Conservation (phyloP, 2,797 vertebrate species). For the Macropodus opercularis region DNA sequence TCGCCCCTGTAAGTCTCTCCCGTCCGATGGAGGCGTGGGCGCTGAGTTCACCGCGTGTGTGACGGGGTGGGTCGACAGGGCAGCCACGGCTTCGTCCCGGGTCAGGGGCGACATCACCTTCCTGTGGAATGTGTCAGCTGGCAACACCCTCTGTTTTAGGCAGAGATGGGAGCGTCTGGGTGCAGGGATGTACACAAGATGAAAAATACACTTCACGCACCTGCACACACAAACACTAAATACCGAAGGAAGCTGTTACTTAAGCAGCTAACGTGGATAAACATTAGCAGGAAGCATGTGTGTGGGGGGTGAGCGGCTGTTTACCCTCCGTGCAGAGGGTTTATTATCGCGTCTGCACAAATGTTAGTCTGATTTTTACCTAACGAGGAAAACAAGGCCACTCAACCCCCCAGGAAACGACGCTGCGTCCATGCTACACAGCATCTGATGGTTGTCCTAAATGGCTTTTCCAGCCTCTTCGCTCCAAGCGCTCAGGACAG, state of each 20-base stretch:
- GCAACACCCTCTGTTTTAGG: neutral
- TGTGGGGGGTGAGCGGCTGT: constrained; percentile 31
- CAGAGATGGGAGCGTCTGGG: too few species aligned
- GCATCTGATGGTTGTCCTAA: constrained; percentile 64
- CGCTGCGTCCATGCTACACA: constrained; percentile 53
- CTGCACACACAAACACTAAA: constrained; percentile 13
- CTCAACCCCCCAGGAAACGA: constrained; percentile 59
- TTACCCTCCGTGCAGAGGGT: constrained; percentile 61
- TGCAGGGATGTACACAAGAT: neutral
- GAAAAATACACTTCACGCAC: neutral
- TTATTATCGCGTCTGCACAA: constrained; percentile 53
- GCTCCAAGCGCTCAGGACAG: constrained; percentile 43
- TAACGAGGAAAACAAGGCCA: constrained; percentile 56
- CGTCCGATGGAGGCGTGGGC: constrained; percentile 18
- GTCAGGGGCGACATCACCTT: constrained; percentile 62
- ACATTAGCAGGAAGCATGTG: constrained; percentile 45
- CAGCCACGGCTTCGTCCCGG: constrained; percentile 34
- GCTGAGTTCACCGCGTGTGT: constrained; percentile 47
- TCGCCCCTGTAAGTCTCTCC: constrained; percentile 54
- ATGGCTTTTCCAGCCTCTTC: constrained; percentile 66
- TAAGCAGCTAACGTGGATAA: constrained; percentile 40
- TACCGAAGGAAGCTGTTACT: constrained; percentile 30
- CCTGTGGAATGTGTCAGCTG: constrained; percentile 65
- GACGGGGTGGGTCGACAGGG: constrained; percentile 6
- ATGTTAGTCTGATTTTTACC: constrained; percentile 50